These are phyloP conservation scores for Calameuta idolon DNA, from an alignment of 2,888 invertebrate species.

Conservation along the genomic window DNA sequence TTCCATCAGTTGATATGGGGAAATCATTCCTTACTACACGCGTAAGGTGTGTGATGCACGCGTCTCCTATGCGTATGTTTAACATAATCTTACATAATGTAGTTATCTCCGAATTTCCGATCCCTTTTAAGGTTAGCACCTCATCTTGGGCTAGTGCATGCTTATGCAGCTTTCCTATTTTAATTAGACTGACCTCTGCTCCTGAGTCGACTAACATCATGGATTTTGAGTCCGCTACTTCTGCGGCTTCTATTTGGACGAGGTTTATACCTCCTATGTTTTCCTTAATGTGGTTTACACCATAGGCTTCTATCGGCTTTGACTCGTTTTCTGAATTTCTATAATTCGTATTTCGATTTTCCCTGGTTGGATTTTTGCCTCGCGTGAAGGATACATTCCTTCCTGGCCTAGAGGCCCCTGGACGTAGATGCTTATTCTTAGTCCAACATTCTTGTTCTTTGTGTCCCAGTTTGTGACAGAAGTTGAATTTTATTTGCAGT, in stretches of 20 bases:
- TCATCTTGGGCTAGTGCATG: background rate
- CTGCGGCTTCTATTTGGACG: too few species aligned
- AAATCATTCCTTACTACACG: slow-evolving; percentile 4
- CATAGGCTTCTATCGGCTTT: too few species aligned
- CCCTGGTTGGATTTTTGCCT: too few species aligned
- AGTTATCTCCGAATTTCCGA: background rate
- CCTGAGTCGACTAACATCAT: slow-evolving; percentile 4
- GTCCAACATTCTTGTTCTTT: too few species aligned
- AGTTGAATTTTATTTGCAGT: too few species aligned
- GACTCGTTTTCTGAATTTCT: background rate
- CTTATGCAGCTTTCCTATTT: slow-evolving; percentile 1
- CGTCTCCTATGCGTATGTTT: slow-evolving; percentile 7
- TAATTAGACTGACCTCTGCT: slow-evolving; percentile 9
- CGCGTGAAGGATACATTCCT: too few species aligned
- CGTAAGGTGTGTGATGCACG: background rate
- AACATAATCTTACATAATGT: slow-evolving; percentile 8
- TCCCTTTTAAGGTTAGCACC: slow-evolving; percentile 4
- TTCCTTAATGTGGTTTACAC: background rate
- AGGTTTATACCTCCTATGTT: too few species aligned
- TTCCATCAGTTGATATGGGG: slow-evolving; percentile 7
- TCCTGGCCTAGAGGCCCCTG: too few species aligned
- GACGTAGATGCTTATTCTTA: too few species aligned
- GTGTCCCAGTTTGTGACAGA: too few species aligned
- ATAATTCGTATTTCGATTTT: background rate
- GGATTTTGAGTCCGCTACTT: too few species aligned